Conservation (phyloP, 1,140 invertebrate species). For the Eumaeus atala region DNA sequence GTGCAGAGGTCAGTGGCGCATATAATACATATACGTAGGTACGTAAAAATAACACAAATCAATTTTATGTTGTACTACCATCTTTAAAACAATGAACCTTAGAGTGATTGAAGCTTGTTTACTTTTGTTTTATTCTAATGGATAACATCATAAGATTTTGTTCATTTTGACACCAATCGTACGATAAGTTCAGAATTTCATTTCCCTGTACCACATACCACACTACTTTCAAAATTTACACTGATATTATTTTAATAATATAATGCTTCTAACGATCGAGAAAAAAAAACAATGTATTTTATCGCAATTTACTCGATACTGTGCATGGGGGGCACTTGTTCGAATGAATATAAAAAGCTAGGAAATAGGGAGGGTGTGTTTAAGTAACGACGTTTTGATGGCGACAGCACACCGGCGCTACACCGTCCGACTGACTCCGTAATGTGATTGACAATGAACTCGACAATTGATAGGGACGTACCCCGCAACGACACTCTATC, state of each 20-base stretch:
- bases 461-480: constrained; percentile 15
- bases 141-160: too few species aligned
- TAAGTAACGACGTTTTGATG: constrained; percentile 49
- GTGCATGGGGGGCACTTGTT: constrained; percentile 25
- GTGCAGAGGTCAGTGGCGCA: constrained; percentile 26
- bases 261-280: too few species aligned
- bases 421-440: constrained; percentile 21
- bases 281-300: not conserved
- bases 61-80: too few species aligned
- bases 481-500: constrained; percentile 1
- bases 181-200: too few species aligned
- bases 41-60: too few species aligned
- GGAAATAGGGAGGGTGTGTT: constrained; percentile 43
- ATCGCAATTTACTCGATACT: constrained; percentile 16
- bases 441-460: constrained; percentile 32
- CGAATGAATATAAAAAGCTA: constrained; percentile 45
- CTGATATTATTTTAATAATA: too few species aligned
- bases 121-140: too few species aligned
- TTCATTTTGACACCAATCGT: too few species aligned
- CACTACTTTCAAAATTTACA: too few species aligned
- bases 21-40: constrained; percentile 6
- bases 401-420: constrained; percentile 25
- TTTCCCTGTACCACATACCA: too few species aligned
- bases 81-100: too few species aligned
- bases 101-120: too few species aligned